Evolutionary conservation across 2,797 vertebrate genomes (phyloP).

Genomic region (Dryobates pubescens): DNA sequence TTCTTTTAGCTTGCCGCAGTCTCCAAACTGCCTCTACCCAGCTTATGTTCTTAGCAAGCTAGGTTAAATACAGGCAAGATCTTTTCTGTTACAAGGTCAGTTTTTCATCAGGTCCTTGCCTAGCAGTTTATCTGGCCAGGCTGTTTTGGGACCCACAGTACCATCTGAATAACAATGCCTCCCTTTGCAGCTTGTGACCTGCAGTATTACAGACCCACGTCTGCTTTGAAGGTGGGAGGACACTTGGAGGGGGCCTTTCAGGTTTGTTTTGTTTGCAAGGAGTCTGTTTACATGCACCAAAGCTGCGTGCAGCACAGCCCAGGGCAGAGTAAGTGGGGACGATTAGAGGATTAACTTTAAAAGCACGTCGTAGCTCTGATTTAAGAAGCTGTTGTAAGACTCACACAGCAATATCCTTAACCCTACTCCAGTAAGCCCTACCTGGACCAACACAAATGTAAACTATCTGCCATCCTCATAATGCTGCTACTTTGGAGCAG

Average conservation of each 20-base stretch:
- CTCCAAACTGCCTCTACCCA: background rate
- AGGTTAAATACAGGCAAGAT: background rate
- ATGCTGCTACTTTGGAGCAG: background rate
- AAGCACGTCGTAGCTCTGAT: background rate
- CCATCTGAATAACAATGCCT: slow-evolving; percentile 22
- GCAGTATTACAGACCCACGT: background rate
- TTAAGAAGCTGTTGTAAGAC: background rate
- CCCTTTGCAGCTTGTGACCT: background rate
- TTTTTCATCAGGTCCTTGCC: slow-evolving; percentile 36
- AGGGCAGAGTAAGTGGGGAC: background rate
- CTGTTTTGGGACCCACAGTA: slow-evolving; percentile 10
- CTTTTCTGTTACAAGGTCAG: slow-evolving; percentile 32
- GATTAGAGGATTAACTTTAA: background rate
- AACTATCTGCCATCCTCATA: background rate
- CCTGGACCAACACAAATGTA: background rate
- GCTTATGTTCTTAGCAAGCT: background rate
- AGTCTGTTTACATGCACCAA: background rate
- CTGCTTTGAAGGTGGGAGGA: background rate
- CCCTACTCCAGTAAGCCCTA: background rate
- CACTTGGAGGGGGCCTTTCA: background rate
- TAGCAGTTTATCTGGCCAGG: background rate
- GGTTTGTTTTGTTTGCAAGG: background rate
- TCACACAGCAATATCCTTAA: background rate
- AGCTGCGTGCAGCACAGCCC: background rate
- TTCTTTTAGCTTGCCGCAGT: background rate